These are phyloP conservation scores for Scolopax mira DNA, from an alignment of 2,113 vertebrate species.

Conservation along the genomic window DNA sequence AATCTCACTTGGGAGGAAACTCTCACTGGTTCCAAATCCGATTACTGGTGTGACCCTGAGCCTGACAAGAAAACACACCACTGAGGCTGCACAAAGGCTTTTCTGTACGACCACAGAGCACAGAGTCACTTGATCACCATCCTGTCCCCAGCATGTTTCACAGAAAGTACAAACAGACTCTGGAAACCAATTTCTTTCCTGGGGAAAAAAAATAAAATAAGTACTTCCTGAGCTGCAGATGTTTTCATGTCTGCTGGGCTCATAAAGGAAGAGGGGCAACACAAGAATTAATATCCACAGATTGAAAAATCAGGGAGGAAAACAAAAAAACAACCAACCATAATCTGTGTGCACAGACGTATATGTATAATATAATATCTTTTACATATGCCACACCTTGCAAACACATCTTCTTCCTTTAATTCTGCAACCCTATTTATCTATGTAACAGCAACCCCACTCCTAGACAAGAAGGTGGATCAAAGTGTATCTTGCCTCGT, in stretches of 20 bases:
- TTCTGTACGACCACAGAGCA: not conserved
- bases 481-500: not conserved
- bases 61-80: not conserved
- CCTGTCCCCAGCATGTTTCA: not conserved
- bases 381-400: fast-evolving
- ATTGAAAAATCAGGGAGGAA: not conserved
- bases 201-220: not conserved
- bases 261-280: not conserved
- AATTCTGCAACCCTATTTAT: not conserved
- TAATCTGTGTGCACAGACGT: not conserved
- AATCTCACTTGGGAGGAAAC: not conserved
- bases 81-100: not conserved
- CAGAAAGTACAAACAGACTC: not conserved
- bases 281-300: not conserved
- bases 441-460: not conserved
- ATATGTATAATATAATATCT: not conserved
- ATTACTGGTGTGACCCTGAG: not conserved
- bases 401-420: not conserved
- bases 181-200: not conserved
- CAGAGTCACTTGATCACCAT: not conserved
- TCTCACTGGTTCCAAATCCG: not conserved
- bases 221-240: not conserved
- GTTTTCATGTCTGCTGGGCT: not conserved
- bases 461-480: not conserved
- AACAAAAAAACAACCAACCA: not conserved